Percentiles rank a stretch among this genome's conserved stretches.
Evolutionary conservation across 2,888 invertebrate genomes (phyloP).

Genomic region (Mylabris sibirica): DNA sequence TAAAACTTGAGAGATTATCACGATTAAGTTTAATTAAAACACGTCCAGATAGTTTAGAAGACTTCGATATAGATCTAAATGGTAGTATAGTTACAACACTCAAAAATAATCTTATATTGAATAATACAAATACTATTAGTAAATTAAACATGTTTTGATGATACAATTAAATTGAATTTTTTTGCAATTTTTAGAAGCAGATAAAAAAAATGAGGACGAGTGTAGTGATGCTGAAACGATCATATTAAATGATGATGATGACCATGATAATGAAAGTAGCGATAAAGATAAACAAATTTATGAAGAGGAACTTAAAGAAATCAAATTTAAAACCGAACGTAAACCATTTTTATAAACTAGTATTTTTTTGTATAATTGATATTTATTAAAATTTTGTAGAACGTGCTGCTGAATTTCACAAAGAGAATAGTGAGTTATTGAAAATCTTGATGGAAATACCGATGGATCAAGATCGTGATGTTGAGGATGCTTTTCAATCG

Average conservation of each 20-base stretch:
- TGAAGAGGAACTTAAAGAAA: neutral
- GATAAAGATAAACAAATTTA: no score
- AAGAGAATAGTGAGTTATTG: slow-evolving; percentile 28
- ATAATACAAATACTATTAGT: neutral
- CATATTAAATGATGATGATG: neutral
- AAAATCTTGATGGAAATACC: slow-evolving; percentile 28
- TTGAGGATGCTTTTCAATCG: slow-evolving; percentile 23
- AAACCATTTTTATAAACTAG: neutral
- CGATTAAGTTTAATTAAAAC: slow-evolving; percentile 8
- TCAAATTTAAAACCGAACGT: neutral
- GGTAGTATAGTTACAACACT: neutral
- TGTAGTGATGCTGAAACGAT: neutral
- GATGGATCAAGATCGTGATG: neutral
- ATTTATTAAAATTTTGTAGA: neutral
- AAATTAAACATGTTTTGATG: neutral
- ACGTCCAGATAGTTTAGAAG: slow-evolving; percentile 11
- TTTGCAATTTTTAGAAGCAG: slow-evolving; percentile 10
- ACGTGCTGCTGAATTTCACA: neutral
- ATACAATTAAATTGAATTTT: neutral
- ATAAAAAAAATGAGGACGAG: neutral
- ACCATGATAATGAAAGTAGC: neutral
- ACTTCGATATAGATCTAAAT: slow-evolving; percentile 5
- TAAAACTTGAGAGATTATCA: neutral
- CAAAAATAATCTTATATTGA: neutral
- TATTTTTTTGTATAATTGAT: no score